Percentiles rank a stretch among this genome's conserved stretches.
These are phyloP conservation scores for Hydrocynus forskahlii DNA, from an alignment of 2,797 vertebrate genomes.

Conservation along the genomic window DNA sequence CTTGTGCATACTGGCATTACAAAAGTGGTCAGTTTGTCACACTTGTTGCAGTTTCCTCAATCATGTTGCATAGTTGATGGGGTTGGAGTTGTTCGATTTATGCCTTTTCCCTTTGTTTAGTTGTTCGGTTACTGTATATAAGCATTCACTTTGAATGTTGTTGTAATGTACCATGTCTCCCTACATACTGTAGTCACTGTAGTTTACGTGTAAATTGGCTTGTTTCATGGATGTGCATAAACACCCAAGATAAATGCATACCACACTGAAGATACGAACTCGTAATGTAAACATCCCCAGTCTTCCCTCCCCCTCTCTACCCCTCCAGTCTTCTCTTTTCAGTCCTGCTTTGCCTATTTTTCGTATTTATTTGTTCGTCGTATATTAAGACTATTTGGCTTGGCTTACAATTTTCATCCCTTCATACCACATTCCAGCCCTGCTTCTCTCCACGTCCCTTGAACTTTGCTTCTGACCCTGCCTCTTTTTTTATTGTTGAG, in stretches of 20 bases:
- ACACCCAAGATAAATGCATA: not conserved
- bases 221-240: not conserved
- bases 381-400: conserved; percentile 70
- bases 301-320: not conserved
- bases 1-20: not conserved
- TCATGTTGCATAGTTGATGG: not conserved
- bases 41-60: not conserved
- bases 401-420: conserved; percentile 58
- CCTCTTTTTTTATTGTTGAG: conserved; percentile 47
- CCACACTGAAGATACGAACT: not conserved
- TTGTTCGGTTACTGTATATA: not conserved
- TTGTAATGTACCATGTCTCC: not conserved
- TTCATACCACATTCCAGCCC: conserved; percentile 67
- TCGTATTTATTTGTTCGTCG: conserved; percentile 75
- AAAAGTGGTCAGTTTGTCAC: not conserved
- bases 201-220: not conserved
- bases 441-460: conserved; percentile 35
- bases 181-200: not conserved
- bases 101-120: not conserved
- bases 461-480: conserved; percentile 6
- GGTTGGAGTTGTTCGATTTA: not conserved
- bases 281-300: conserved; percentile 19
- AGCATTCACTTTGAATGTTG: not conserved
- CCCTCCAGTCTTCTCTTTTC: not conserved
- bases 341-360: conserved; percentile 58